Percentiles rank a stretch among this genome's conserved stretches.
These are phyloP conservation scores for Mizuhopecten yessoensis DNA, from an alignment of 1,140 invertebrate genomes.

Conservation along the genomic window DNA sequence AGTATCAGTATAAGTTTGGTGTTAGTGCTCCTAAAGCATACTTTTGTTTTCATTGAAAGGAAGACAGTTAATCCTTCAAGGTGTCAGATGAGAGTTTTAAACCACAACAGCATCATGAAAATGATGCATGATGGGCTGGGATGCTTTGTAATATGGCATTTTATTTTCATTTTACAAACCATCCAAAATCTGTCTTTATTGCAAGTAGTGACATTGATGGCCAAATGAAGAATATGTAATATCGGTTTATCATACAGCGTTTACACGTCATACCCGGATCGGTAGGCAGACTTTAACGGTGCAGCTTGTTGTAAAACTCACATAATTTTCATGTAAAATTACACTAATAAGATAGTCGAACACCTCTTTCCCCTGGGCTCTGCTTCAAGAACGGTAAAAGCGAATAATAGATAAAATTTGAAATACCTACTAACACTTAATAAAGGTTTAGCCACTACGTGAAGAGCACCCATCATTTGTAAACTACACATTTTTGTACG, in stretches of 20 bases:
- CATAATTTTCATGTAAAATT: slow-evolving; percentile 40
- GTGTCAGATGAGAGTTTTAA: background rate
- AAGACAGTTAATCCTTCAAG: background rate
- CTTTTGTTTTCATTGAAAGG: background rate
- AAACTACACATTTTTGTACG: background rate
- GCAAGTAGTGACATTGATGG: slow-evolving; percentile 19
- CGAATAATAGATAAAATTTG: background rate
- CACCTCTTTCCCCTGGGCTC: background rate
- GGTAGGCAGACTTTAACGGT: slow-evolving; percentile 1
- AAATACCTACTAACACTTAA: slow-evolving; percentile 1
- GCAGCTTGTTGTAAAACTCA: background rate
- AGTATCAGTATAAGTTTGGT: background rate
- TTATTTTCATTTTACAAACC: slow-evolving; percentile 40
- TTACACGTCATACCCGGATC: background rate
- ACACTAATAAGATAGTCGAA: slow-evolving; percentile 27
- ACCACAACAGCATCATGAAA: background rate
- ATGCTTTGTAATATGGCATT: slow-evolving; percentile 34
- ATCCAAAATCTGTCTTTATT: slow-evolving; percentile 35
- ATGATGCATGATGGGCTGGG: background rate
- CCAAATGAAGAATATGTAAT: slow-evolving; percentile 28
- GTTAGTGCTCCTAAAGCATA: background rate
- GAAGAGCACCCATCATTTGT: background rate
- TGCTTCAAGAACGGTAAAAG: background rate
- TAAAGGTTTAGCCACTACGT: background rate
- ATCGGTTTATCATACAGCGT: slow-evolving; percentile 22